Evolutionary conservation across 2,797 vertebrate genomes (phyloP).

Genomic region (Taeniopygia guttata): DNA sequence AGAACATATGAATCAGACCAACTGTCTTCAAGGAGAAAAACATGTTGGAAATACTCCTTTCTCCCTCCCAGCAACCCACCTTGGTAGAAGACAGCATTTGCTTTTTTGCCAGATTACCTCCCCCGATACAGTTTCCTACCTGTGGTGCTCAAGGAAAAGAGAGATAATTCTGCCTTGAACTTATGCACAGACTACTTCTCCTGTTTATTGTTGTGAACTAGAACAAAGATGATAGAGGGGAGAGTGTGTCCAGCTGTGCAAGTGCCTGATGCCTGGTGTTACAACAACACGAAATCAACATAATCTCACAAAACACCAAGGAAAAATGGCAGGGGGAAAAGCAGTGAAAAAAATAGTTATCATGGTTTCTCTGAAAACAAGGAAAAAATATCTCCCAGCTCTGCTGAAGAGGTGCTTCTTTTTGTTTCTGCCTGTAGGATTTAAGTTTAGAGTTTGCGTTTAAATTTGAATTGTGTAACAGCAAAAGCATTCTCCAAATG

Average conservation of each 20-base stretch:
- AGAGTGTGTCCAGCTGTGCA: background rate
- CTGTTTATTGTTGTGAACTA: background rate
- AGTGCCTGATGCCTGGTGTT: background rate
- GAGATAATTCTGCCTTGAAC: background rate
- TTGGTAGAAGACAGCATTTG: background rate
- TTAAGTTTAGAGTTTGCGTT: background rate
- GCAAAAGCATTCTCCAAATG: background rate
- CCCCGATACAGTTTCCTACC: background rate
- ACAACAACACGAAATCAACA: background rate
- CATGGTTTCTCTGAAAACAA: background rate
- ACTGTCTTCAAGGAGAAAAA: slow-evolving; percentile 46
- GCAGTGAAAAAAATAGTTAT: background rate
- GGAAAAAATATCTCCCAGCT: background rate
- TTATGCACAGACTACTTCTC: background rate
- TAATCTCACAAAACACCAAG: background rate
- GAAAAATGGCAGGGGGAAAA: background rate
- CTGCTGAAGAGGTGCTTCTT: background rate
- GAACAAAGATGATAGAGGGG: background rate
- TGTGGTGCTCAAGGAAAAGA: background rate
- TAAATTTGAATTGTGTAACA: background rate
- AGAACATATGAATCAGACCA: slow-evolving; percentile 46
- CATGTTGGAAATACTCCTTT: background rate
- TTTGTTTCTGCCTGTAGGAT: background rate
- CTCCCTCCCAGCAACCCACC: background rate
- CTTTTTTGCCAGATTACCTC: slow-evolving; percentile 4